Evolutionary conservation across 1,140 invertebrate species (phyloP).

Genomic region (Pseudobourletiella spinata): DNA sequence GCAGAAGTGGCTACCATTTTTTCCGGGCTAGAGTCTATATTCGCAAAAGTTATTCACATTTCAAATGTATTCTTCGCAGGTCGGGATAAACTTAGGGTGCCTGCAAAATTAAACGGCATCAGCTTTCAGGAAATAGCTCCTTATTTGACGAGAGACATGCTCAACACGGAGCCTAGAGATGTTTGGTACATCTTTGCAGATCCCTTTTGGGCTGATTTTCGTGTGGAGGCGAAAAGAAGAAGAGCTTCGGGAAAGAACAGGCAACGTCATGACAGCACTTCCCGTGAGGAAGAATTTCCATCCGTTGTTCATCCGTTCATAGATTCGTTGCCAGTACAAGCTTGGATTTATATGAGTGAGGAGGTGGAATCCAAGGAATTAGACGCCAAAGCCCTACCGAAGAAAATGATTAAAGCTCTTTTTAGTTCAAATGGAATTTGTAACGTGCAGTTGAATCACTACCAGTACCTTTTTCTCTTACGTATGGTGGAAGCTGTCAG

Average conservation of each 20-base stretch:
- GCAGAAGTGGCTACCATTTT: too few relatives aligned
- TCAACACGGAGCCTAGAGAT: slow-evolving; percentile 73
- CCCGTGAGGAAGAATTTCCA: slow-evolving; percentile 8
- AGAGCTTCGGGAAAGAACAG: neutral
- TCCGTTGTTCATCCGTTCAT: slow-evolving; percentile 58
- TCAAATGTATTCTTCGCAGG: slow-evolving; percentile 1
- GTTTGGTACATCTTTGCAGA: slow-evolving; percentile 82
- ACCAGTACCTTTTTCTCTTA: slow-evolving; percentile 81
- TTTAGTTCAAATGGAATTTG: slow-evolving; percentile 38
- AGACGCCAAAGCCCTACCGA: neutral
- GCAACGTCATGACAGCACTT: neutral
- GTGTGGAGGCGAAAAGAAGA: slow-evolving; percentile 40
- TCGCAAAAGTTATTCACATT: neutral
- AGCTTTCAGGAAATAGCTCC: slow-evolving; percentile 23
- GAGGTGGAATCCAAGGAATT: neutral
- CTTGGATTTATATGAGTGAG: slow-evolving; percentile 56
- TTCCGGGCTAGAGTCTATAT: too few relatives aligned
- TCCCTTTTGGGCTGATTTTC: slow-evolving; percentile 87
- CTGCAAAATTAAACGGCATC: slow-evolving; percentile 12
- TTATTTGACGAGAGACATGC: slow-evolving; percentile 52
- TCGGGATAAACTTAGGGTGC: slow-evolving; percentile 14
- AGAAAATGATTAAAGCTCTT: slow-evolving; percentile 25
- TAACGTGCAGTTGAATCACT: slow-evolving; percentile 82
- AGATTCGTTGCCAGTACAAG: slow-evolving; percentile 77
- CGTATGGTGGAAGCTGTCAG: slow-evolving; percentile 70